Base-by-base conservation (phyloP, 2,797 vertebrate genomes). In the Chelonia mydas region DNA sequence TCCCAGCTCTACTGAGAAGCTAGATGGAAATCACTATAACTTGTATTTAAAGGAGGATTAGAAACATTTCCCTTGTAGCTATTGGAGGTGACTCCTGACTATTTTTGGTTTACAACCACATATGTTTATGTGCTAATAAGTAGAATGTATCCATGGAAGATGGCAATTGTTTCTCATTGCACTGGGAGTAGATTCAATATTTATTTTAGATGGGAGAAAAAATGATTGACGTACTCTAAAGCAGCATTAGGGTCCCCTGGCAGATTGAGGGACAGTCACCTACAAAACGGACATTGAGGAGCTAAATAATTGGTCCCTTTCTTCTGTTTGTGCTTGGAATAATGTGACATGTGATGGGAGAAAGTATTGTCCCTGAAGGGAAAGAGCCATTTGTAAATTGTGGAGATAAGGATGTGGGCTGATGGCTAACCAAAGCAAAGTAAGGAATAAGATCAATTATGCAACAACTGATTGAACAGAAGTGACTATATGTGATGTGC, bases 401-500 rank as follows among this genome's bases (percentile, higher is more conserved):
- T 91, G 81, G 27, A 81, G 95, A 11, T 81, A 9, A 49, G 54
- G 25, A 37, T 80, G n/a, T 84, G 81, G 87, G 15, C 94, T 90
- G 59, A 31, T 89, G n/a, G 50, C 41, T 93, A 94, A 25, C 7
- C 59, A 90, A 93, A 94, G 37, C 19, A 90, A 3, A 11, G 78
- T 80, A 57, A 51, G 93, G 90, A 55, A 41, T 65, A 87, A 94
- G 37, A n/a, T 90, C 0, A 2, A 11, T 95, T 95, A 87, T 72
- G 37, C 16, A 88, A 59, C 27, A 90, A 17, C 23, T 90, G 92
- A 81, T 25, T 92, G 49, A 83, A 53, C 59, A 85, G 81, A 86
- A 55, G 0, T 50, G 19, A 94, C 33, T 87, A 50, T 93, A 83
- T 96, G 91, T 96, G 89, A 92, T 97, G 82, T 97, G 91, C 93